Base-by-base conservation (phyloP, 2,113 vertebrate genomes). In the Callithrix jacchus region DNA sequence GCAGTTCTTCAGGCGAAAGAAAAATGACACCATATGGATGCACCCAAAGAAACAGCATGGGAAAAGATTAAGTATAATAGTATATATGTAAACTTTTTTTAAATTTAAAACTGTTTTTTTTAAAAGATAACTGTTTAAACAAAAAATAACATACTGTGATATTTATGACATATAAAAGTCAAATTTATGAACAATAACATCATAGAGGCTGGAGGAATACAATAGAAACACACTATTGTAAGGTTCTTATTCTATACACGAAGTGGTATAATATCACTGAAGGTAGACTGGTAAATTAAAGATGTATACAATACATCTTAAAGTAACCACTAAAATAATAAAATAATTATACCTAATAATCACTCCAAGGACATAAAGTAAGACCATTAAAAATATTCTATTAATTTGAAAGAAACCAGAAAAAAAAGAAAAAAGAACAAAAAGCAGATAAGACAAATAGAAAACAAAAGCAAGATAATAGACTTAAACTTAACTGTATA, bases 391-490 rank as follows among this genome's bases (percentile, higher is more conserved):
- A 30, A 64, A 64, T 64, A 64, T 64, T 64, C 54, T 52, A 86
- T 45, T 87, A 74, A 66, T 66, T 87, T 37, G 64, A 81, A 87
- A 91, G 66, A 87, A 87, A 47, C 49, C 64, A 81, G 27, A 42
- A 71, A 81, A 80, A 91, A 86, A n/a, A 8, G 35, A 42, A 84
- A 77, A 81, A 81, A 23, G 61, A 86, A 95, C 21, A 66, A 71
- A 85, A 56, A 85, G 4, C 27, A 64, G 56, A 66, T 84, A 81
- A 17, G 21, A 71, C 49, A 91, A 81, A 74, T 10, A 88, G 68
- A 88, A 82, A 95, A 95, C 32, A 81, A 93, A 86, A 71, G 32
- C 35, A 91, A 91, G 25, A 58, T 91, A 94, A 85, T 23, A 95
- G 13, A 77, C 37, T 93, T 20, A 42, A 86, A 52, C 77, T 27